A percentile compares a stretch with the other conserved stretches of the same genome.
phyloP scores from a whole-genome alignment of 2,888 invertebrate genomes.

The Tetragnatha montana region DNA sequence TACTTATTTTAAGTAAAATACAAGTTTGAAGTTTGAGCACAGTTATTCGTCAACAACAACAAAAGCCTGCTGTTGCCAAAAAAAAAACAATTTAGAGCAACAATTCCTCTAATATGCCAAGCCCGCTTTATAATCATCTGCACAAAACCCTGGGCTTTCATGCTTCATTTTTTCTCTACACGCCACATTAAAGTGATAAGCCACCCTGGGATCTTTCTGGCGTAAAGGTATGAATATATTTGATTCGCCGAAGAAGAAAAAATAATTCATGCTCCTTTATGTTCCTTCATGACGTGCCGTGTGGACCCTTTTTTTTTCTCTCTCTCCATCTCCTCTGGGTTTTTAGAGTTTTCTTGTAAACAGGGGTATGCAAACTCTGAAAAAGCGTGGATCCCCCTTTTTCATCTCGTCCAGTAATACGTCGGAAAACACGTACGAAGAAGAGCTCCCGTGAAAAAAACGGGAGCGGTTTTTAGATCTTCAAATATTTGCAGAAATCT shows the following conservation, averaged over 20 bases:
- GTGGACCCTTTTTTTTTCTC: not conserved
- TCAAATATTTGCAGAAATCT: conserved; percentile 68
- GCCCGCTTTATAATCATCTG: no score
- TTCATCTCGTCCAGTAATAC: conserved; percentile 13
- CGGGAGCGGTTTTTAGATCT: conserved; percentile 55
- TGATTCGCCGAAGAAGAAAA: not conserved
- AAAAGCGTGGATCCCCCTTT: conserved; percentile 23
- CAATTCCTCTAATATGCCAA: no score
- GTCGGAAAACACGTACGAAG: conserved; percentile 10
- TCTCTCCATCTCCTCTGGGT: not conserved
- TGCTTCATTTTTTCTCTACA: not conserved
- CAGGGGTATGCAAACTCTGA: conserved; percentile 35
- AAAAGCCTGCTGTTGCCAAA: no score
- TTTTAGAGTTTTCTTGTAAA: conserved; percentile 46
- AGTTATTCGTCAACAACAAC: no score
- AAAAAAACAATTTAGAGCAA: no score
- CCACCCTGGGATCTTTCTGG: not conserved
- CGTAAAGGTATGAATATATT: not conserved
- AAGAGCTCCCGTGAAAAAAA: conserved; percentile 34
- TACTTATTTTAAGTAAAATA: no score
- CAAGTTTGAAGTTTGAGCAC: no score
- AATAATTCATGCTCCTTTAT: not conserved
- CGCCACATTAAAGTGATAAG: not conserved
- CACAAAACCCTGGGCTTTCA: not conserved
- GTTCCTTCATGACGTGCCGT: not conserved